Percentiles rank a stretch among this genome's conserved stretches.
phyloP scores from a whole-genome alignment of 2,113 vertebrate species.

The Tetraodon nigroviridis region DNA sequence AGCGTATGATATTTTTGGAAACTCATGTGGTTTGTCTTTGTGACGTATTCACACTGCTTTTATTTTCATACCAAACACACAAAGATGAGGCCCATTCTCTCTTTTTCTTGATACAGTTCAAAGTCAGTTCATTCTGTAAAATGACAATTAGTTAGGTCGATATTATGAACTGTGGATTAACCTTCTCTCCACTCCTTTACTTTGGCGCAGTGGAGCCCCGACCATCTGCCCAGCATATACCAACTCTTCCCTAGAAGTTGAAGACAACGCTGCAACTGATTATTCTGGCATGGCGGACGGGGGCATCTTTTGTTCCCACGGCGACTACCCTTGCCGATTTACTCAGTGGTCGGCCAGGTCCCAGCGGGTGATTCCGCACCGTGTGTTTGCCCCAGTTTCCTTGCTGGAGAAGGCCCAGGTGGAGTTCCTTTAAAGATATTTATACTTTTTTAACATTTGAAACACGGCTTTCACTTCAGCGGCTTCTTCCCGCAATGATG shows the following conservation, averaged over 20 bases:
- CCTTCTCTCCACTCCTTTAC: slow-evolving; percentile 35
- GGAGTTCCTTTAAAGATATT: slow-evolving; percentile 37
- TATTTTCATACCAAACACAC: slow-evolving; percentile 25
- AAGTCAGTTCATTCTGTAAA: slow-evolving; percentile 10
- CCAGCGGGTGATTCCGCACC: slow-evolving; percentile 83
- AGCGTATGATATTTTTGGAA: slow-evolving; percentile 50
- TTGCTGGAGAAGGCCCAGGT: slow-evolving; percentile 73
- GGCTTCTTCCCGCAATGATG: slow-evolving; percentile 13
- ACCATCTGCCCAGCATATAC: slow-evolving; percentile 43
- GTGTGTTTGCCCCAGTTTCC: slow-evolving; percentile 82
- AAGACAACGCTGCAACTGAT: slow-evolving; percentile 45
- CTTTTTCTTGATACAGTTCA: slow-evolving; percentile 7
- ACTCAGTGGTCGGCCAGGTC: slow-evolving; percentile 60
- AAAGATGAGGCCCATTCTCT: slow-evolving; percentile 17
- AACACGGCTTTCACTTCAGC: slow-evolving; percentile 14
- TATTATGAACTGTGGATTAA: slow-evolving; percentile 44
- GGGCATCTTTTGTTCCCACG: slow-evolving; percentile 76
- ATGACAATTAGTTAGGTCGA: slow-evolving; percentile 26
- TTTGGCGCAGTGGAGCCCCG: slow-evolving; percentile 40
- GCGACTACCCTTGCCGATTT: slow-evolving; percentile 90
- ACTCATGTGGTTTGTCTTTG: slow-evolving; percentile 42
- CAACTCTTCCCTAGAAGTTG: slow-evolving; percentile 44
- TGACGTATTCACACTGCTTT: slow-evolving; percentile 54
- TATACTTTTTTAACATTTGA: slow-evolving; percentile 30
- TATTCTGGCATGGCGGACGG: slow-evolving; percentile 57